Percentiles rank a stretch among this genome's conserved stretches.
Evolutionary conservation across 2,797 vertebrate genomes (phyloP).

Genomic region (Meriones psammophilus): DNA sequence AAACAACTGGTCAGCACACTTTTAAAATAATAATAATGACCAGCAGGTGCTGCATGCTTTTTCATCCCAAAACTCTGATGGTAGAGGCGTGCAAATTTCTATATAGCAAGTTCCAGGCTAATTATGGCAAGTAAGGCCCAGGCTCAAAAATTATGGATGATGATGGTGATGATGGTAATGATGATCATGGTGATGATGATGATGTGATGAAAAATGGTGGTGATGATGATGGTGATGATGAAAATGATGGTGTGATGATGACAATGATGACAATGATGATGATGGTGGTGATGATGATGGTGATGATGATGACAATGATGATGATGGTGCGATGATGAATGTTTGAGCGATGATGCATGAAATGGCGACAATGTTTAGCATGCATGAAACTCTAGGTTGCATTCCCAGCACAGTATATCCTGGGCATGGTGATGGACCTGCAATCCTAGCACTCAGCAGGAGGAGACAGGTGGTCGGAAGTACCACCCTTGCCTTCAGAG

Average conservation of each 20-base stretch:
- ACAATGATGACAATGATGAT: fast-evolving
- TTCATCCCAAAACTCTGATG: neutral
- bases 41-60: neutral
- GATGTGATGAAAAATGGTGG: too few relatives aligned
- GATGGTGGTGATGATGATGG: too few relatives aligned
- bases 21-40: neutral
- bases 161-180: neutral
- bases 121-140: neutral
- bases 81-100: neutral
- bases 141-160: neutral
- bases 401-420: neutral
- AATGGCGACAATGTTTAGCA: too few relatives aligned
- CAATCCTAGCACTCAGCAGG: neutral
- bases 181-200: fast-evolving
- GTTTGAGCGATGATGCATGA: too few relatives aligned
- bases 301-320: neutral
- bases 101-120: neutral
- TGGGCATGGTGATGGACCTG: too few relatives aligned
- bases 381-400: neutral
- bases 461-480: neutral
- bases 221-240: too few relatives aligned
- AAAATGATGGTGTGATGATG: neutral
- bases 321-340: fast-evolving
- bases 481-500: neutral
- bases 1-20: neutral